Conservation (phyloP, 2,113 vertebrate genomes). For the Lichenostomus cassidix region DNA sequence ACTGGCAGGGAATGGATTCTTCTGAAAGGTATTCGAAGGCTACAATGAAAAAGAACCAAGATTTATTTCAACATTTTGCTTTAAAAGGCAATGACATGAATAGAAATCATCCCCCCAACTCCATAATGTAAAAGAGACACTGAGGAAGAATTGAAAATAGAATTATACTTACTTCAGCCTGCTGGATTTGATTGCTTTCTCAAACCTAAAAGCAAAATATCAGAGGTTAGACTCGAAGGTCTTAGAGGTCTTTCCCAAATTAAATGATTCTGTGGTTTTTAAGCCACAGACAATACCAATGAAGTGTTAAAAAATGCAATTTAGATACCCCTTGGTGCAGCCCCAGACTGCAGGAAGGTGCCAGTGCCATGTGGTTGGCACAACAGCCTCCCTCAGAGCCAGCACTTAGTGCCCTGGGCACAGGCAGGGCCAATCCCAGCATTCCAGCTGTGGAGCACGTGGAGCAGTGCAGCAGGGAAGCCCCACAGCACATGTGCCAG, state of each 20-base stretch:
- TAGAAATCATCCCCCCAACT: not conserved
- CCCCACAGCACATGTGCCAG: accelerated
- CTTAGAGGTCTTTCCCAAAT: not conserved
- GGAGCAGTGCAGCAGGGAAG: not conserved
- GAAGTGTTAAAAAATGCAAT: not conserved
- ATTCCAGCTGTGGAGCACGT: not conserved
- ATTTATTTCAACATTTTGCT: not conserved
- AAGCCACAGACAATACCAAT: not conserved
- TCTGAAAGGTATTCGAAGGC: constrained; percentile 67
- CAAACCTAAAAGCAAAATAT: constrained; percentile 23
- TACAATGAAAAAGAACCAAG: constrained; percentile 11
- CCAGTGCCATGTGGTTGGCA: not conserved
- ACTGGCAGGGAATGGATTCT: constrained; percentile 77
- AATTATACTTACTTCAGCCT: constrained; percentile 5
- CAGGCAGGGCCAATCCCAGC: not conserved
- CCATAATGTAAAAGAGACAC: not conserved
- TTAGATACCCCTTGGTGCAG: accelerated
- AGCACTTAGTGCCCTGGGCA: not conserved
- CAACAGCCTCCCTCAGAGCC: not conserved
- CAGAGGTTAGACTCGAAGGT: not conserved
- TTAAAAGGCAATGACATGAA: not conserved
- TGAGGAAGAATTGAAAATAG: not conserved
- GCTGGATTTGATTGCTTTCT: constrained; percentile 17
- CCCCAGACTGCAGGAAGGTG: not conserved
- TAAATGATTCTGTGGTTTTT: too few species aligned